Conservation (phyloP, 2,113 vertebrate species). For the Phrynocephalus versicolor region DNA sequence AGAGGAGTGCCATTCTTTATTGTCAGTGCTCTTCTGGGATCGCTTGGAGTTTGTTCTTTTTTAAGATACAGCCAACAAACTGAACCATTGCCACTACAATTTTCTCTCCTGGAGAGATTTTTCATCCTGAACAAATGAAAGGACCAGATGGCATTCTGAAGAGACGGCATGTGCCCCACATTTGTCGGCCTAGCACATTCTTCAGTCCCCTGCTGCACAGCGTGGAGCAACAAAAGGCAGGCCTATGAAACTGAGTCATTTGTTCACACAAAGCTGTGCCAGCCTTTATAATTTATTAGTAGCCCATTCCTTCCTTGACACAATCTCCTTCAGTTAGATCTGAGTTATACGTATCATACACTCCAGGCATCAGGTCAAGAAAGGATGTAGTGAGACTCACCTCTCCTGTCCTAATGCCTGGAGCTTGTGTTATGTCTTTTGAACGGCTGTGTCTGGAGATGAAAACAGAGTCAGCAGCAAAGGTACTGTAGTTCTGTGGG, state of each 20-base stretch:
- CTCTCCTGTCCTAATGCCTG: not conserved
- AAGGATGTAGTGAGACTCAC: not conserved
- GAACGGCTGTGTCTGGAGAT: not conserved
- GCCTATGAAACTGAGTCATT: constrained; percentile 36
- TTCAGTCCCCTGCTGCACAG: not conserved
- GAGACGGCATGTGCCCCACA: constrained; percentile 30
- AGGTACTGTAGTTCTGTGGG: not conserved
- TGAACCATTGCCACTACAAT: not conserved
- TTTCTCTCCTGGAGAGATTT: constrained; percentile 32
- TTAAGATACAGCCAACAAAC: constrained; percentile 49
- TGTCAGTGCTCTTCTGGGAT: constrained; percentile 5
- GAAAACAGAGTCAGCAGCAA: not conserved
- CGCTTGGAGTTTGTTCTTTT: not conserved
- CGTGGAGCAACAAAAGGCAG: constrained; percentile 29
- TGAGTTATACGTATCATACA: not conserved
- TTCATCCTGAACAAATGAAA: constrained; percentile 50
- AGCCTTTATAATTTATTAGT: constrained; percentile 18
- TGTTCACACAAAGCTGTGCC: constrained; percentile 41
- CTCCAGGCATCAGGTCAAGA: not conserved
- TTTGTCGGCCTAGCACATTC: constrained; percentile 7
- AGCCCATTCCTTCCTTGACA: not conserved
- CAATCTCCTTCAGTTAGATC: not conserved
- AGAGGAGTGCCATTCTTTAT: constrained; percentile 50
- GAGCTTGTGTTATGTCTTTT: constrained; percentile 11
- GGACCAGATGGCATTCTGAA: constrained; percentile 52